Conservation (phyloP, 2,797 vertebrate species). For the Lepilemur septentrionalis region DNA sequence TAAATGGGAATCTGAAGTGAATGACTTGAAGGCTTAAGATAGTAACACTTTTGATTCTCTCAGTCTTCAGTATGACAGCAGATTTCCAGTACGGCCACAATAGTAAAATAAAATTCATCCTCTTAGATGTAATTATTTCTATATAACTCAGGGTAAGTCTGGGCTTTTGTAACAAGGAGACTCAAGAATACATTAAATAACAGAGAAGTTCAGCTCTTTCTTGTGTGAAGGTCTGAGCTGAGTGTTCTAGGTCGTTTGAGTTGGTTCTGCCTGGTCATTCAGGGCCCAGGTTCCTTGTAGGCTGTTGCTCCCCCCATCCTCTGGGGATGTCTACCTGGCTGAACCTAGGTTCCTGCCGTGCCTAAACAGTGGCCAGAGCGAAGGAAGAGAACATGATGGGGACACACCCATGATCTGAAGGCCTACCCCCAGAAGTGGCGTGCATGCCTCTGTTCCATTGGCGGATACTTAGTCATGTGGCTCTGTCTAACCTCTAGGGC, state of each 20-base stretch:
- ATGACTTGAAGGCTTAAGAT: constrained; percentile 65
- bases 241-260: not conserved
- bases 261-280: not conserved
- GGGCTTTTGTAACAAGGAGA: not conserved
- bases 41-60: constrained; percentile 61
- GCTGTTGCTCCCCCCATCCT: not conserved
- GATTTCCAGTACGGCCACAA: constrained; percentile 56
- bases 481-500: not conserved
- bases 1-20: constrained; percentile 66
- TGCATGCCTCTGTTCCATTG: not conserved
- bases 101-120: constrained; percentile 37
- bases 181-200: not conserved
- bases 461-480: not conserved
- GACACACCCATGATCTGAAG: not conserved
- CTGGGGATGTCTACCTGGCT: not conserved
- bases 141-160: not conserved
- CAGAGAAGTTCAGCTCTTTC: not conserved
- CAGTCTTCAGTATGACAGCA: constrained; percentile 47
- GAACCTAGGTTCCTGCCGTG: not conserved
- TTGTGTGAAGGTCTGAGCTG: not conserved
- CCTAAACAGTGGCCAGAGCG: not conserved
- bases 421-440: not conserved
- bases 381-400: not conserved
- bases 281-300: not conserved
- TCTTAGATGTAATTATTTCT: not conserved